Percentiles rank a stretch among this genome's conserved stretches.
Conservation (phyloP, 2,113 vertebrate species). For the Catharus bicknelli region DNA sequence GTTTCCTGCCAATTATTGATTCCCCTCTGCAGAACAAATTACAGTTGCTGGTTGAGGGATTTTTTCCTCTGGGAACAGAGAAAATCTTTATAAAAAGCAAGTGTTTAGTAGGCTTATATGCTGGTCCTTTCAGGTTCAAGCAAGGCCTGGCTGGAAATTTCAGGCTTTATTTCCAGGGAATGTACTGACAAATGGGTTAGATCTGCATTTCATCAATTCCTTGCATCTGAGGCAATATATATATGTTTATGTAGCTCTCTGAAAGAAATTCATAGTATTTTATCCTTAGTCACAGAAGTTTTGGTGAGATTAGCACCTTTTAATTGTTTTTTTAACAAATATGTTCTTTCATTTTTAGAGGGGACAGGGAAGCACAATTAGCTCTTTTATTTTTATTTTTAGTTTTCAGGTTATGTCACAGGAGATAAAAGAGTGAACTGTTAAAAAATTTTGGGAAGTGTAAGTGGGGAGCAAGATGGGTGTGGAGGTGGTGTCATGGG, state of each 20-base stretch:
- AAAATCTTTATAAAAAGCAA: conserved; percentile 33
- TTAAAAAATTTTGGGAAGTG: neutral
- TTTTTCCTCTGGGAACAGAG: neutral
- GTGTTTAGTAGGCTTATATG: neutral
- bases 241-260: neutral
- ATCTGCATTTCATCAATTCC: neutral
- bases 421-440: neutral
- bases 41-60: neutral
- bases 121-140: neutral
- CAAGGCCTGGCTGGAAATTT: neutral
- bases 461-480: neutral
- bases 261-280: neutral
- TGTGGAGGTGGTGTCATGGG: neutral
- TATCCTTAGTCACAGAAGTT: neutral
- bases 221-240: neutral
- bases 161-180: neutral
- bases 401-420: neutral
- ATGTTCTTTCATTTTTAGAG: too few relatives aligned
- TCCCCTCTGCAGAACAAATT: conserved; percentile 6
- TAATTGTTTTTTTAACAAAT: neutral
- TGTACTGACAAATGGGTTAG: neutral
- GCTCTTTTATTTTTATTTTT: neutral
- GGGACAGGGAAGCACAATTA: neutral
- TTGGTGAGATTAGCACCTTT: neutral
- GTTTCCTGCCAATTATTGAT: conserved; percentile 55